A percentile compares a stretch with the other conserved stretches of the same genome.
Conservation (phyloP, 1,140 invertebrate species). For the Andrena cerasifolii region DNA sequence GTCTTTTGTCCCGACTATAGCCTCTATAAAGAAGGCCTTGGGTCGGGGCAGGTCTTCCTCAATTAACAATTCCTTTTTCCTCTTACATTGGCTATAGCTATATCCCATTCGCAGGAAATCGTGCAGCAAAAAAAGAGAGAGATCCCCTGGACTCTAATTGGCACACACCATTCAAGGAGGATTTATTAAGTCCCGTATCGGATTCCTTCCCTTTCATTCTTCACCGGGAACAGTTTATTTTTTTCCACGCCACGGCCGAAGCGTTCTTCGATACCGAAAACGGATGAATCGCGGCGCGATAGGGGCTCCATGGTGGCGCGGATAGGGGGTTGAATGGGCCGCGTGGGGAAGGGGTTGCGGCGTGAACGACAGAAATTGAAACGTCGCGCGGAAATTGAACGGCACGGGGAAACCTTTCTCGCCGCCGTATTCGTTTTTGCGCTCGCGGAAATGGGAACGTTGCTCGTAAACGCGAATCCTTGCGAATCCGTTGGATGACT, state of each 20-base stretch:
- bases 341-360: background rate
- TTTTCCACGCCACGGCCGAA: background rate
- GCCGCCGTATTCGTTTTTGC: slow-evolving; percentile 5
- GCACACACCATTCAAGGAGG: too few species aligned
- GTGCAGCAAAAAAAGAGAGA: too few species aligned
- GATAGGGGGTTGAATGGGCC: background rate
- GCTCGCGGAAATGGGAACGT: slow-evolving; percentile 58
- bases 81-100: too few species aligned
- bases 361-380: slow-evolving; percentile 62
- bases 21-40: too few species aligned
- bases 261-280: slow-evolving; percentile 25
- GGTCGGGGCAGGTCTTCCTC: too few species aligned
- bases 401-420: slow-evolving; percentile 50
- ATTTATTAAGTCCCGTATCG: too few species aligned
- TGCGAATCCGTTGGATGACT: slow-evolving; percentile 40
- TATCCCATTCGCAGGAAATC: too few species aligned
- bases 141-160: too few species aligned
- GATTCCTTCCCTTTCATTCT: background rate
- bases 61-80: too few species aligned
- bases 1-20: too few species aligned
- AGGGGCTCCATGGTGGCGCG: background rate
- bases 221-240: too few species aligned
- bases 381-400: slow-evolving; percentile 69
- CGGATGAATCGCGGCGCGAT: background rate
- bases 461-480: slow-evolving; percentile 56